Evolutionary conservation across 2,888 invertebrate genomes (phyloP), one percentile per base, ranked within the genome.

Genomic region (Ectemnius continuus): DNA sequence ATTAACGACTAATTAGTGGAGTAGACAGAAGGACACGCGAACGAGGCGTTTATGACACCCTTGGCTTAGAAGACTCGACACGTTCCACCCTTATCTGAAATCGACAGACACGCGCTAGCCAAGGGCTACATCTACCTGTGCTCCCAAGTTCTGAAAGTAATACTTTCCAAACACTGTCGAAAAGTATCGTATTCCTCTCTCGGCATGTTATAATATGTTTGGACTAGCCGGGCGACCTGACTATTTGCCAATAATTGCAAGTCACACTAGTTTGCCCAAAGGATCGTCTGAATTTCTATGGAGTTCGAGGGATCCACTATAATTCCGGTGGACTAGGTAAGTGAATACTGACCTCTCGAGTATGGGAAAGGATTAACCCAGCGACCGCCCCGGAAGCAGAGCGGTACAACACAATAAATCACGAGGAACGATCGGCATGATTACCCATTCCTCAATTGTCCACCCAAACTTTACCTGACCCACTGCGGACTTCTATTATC

Each of bases 1-100:
- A 79, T 82, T 79, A 83, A 73, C 76, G 70, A 67, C 60, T 75
- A 78, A 85, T 84, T 83, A 79, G 76, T 64, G 52, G 23, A 13
- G 58, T 69, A 58, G 64, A 26, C 60, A 70, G 56, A 16, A n/a
- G 66, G 62, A 66, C 78, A 67, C 62, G 69, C 69, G 61, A 66
- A 70, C 26, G 59, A 23, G 28, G 59, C 57, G n/a, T 26, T 56
- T 52, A 59, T 16, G 46, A 48, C 18, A 47, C 46, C 57, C 47
- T 56, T 62, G 36, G 46, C 57, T 20, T 20, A 47, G 4, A 18
- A 11, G 46, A 26, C 20, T 18, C 47, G 36, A 3, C 60, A 14
- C 56, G 47, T 36, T 48, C 52, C 58, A 18, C 57, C 47, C 47
- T 67, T 67, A 26, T 60, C 45, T 63, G n/a, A 67, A 58, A 67